A percentile compares a stretch with the other conserved stretches of the same genome.
Conservation (phyloP, 2,797 vertebrate genomes). For the Characodon lateralis region DNA sequence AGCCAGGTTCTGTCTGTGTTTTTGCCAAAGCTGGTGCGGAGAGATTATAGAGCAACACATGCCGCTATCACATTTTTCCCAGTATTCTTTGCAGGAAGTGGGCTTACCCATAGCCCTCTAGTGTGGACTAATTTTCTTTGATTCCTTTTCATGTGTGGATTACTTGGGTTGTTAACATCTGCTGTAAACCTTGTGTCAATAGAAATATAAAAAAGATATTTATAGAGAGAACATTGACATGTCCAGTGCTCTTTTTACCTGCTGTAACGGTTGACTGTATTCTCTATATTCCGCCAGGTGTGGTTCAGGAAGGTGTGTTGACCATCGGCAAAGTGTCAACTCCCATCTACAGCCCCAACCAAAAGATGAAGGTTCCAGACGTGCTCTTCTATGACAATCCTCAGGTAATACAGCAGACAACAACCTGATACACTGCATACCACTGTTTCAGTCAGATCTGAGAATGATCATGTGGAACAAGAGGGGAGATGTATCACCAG, state of each 20-base stretch:
- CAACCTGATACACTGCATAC: background rate
- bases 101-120: background rate
- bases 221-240: background rate
- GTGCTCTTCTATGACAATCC: conserved; percentile 96
- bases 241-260: background rate
- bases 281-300: conserved; percentile 73
- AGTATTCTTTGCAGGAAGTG: no score
- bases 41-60: no score
- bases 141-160: background rate
- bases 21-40: no score
- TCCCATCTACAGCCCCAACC: conserved; percentile 82
- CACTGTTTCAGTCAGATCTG: background rate
- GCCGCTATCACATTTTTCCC: no score
- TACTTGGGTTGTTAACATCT: no score
- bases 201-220: background rate
- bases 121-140: background rate
- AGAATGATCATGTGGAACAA: background rate
- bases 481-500: background rate
- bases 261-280: background rate
- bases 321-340: conserved; percentile 86
- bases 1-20: no score
- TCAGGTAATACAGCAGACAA: conserved; percentile 80
- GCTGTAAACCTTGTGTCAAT: background rate
- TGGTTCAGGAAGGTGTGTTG: conserved; percentile 84
- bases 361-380: conserved; percentile 95